These are phyloP conservation scores for Benitochromis conjunctus DNA, from an alignment of 2,113 vertebrate genomes.

Conservation along the genomic window DNA sequence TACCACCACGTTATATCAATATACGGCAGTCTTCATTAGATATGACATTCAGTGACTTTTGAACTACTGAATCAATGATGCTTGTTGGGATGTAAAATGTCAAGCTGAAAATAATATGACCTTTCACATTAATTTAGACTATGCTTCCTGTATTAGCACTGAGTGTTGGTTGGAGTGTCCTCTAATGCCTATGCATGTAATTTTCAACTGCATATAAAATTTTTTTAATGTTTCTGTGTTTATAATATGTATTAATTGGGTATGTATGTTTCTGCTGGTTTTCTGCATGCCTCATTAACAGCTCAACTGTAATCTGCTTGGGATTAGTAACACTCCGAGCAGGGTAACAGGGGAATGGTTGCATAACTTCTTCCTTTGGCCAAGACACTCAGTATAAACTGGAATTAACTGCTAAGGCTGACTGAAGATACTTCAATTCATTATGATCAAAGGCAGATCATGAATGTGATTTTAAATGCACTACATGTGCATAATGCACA, in stretches of 20 bases:
- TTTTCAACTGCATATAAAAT: not conserved
- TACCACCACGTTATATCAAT: not conserved
- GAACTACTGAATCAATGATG: slow-evolving; percentile 22
- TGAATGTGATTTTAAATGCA: not conserved
- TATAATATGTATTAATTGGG: not conserved
- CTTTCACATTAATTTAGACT: slow-evolving; percentile 32
- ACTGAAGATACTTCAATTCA: slow-evolving; percentile 19
- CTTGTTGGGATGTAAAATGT: slow-evolving; percentile 31
- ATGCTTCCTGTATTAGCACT: not conserved
- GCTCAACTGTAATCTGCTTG: slow-evolving; percentile 28
- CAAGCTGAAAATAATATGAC: slow-evolving; percentile 41
- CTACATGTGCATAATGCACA: not conserved
- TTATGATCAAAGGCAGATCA: not conserved
- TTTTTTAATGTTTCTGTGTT: not conserved
- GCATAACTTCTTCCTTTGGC: slow-evolving; percentile 36
- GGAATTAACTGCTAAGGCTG: slow-evolving; percentile 32
- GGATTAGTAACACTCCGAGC: slow-evolving; percentile 2
- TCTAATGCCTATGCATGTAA: not conserved
- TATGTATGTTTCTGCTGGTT: not conserved
- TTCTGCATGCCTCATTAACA: slow-evolving; percentile 24
- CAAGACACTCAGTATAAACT: slow-evolving; percentile 29
- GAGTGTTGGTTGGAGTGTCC: not conserved
- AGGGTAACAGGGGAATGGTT: slow-evolving; percentile 19
- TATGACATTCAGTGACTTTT: slow-evolving; percentile 47
- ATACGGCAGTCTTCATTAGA: slow-evolving; percentile 22